A percentile compares a stretch with the other conserved stretches of the same genome.
Conservation (phyloP, 2,113 vertebrate species). For the Pyxicephalus adspersus region DNA sequence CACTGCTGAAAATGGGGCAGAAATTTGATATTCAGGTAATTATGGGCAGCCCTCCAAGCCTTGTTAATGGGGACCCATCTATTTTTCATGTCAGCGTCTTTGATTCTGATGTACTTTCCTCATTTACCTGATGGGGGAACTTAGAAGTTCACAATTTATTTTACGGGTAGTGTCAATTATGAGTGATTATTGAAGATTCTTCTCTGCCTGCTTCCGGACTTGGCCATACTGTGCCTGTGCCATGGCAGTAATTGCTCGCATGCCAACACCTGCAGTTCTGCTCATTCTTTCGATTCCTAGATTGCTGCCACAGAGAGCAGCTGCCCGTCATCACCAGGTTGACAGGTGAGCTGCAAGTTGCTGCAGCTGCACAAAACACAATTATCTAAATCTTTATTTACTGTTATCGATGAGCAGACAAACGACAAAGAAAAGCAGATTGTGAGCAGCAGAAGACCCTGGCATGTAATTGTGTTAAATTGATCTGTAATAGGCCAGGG, state of each 20-base stretch:
- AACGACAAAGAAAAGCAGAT: no score
- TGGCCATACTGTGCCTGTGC: neutral
- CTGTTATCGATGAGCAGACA: conserved; percentile 27
- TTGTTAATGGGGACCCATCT: conserved; percentile 18
- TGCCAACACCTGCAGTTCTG: no score
- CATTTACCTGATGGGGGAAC: no score
- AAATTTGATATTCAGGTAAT: conserved; percentile 14
- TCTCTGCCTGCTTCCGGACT: neutral
- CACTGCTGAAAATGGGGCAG: neutral
- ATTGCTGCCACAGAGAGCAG: no score
- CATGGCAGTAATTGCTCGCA: neutral
- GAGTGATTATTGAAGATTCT: neutral
- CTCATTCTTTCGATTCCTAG: neutral
- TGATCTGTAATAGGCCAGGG: conserved; percentile 19
- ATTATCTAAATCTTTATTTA: conserved; percentile 34
- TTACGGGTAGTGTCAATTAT: neutral
- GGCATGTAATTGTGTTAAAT: conserved; percentile 39
- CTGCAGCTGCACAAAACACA: neutral
- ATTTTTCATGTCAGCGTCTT: conserved; percentile 12
- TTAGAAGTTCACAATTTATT: no score
- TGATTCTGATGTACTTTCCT: conserved; percentile 1
- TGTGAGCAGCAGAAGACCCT: neutral
- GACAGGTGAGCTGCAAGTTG: conserved; percentile 8
- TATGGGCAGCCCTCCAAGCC: neutral
- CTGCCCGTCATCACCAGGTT: conserved; percentile 3